Base-by-base conservation (phyloP, 2,888 invertebrate species). In the Acanthopleura granulata region DNA sequence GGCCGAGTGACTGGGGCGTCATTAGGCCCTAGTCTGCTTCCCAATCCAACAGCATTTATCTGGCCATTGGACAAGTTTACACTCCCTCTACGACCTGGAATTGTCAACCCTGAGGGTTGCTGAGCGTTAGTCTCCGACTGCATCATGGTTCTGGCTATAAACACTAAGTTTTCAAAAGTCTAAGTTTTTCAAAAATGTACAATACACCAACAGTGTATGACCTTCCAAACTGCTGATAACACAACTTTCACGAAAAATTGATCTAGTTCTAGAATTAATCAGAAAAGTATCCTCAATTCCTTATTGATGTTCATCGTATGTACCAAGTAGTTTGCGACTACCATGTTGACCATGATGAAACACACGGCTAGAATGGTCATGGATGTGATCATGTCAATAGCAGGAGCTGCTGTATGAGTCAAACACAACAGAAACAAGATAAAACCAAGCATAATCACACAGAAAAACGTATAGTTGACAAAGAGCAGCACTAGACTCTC, bases 401-500 rank as follows among this genome's bases (percentile, higher is more conserved):
- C 76, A 22, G 80, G 80, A 1, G 84, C 81, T 12, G 82, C 77
- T 4, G 81, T 77, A 73, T 85, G 81, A 14, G 84, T 82, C 66
- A 89, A 76, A 40, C 85, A 84, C 77, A 89, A 84, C 72, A 88
- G 75, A 75, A 85, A 84, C 15, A 82, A 72, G 16, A 85, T 76
- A 72, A 85, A 85, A 11, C 79, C 79, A n/a, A 83, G 78, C 14
- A 85, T 77, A 12, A 85, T 78, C 15, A 85, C 76, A 0, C 87
- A 87, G 78, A 88, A 85, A 79, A 88, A 88, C 22, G 87, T 85
- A 79, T 88, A 88, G 81, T 88, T 89, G 71, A 88, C 83, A 75
- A 88, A 87, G 25, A 89, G 78, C 49, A 88, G 81, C 27, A 88
- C 85, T 61, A 88, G 81, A 14, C 83, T 83, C 77, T 88, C 88